A percentile compares a stretch with the other conserved stretches of the same genome.
Conservation (phyloP, 30 jellyfish, hydroid and myxozoan species). For the Cassiopea xamachana region DNA sequence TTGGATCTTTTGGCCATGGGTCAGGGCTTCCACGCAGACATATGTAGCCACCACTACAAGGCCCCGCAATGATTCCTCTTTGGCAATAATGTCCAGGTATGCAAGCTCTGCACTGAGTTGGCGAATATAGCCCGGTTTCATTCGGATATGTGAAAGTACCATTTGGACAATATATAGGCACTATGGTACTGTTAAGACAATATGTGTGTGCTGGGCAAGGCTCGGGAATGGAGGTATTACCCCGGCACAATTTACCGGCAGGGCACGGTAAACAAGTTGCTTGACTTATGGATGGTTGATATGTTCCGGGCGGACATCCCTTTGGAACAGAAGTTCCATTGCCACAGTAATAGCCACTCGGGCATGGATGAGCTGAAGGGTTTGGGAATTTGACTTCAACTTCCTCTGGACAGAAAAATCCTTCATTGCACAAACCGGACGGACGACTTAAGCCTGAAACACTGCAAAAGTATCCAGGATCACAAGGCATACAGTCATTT, state of each 20-base stretch:
- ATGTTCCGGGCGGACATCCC: slow-evolving; percentile 94
- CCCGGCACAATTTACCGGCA: slow-evolving; percentile 87
- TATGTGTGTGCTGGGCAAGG: slow-evolving; percentile 90
- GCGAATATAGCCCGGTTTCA: slow-evolving; percentile 77
- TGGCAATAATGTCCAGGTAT: slow-evolving; percentile 85
- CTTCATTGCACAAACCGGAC: slow-evolving; percentile 86
- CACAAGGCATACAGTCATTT: slow-evolving; percentile 90
- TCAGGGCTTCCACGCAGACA: slow-evolving; percentile 79
- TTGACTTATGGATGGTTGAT: slow-evolving; percentile 82
- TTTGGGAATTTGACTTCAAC: slow-evolving; percentile 47
- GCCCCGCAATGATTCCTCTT: slow-evolving; percentile 78
- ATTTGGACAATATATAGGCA: slow-evolving; percentile 89
- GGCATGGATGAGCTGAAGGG: slow-evolving; percentile 86
- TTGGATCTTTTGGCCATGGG: slow-evolving; percentile 76
- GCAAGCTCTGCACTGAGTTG: slow-evolving; percentile 87
- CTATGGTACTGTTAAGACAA: slow-evolving; percentile 80
- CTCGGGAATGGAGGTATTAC: slow-evolving; percentile 80
- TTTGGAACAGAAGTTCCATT: slow-evolving; percentile 90
- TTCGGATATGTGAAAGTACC: slow-evolving; percentile 86
- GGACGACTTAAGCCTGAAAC: slow-evolving; percentile 81
- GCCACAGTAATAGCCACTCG: slow-evolving; percentile 83
- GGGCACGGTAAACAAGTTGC: slow-evolving; percentile 81
- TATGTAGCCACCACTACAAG: slow-evolving; percentile 80
- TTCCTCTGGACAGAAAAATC: slow-evolving; percentile 91
- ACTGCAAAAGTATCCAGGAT: slow-evolving; percentile 88